A percentile compares a stretch with the other conserved stretches of the same genome.
These are phyloP conservation scores for Trisateles emortualis DNA, from an alignment of 2,888 invertebrate genomes.

Conservation along the genomic window DNA sequence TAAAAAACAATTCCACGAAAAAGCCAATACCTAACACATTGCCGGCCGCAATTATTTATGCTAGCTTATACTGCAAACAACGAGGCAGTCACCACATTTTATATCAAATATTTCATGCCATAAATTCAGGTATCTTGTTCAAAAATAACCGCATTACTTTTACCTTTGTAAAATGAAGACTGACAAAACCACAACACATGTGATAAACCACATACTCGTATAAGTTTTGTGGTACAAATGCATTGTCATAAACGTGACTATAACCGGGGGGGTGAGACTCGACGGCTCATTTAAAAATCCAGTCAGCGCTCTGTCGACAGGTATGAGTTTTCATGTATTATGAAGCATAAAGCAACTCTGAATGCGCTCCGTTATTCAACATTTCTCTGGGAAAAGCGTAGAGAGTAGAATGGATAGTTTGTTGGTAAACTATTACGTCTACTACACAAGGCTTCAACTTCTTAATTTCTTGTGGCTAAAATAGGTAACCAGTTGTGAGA, in stretches of 20 bases:
- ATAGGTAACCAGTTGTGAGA: too few species aligned
- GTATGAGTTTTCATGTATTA: conserved; percentile 49
- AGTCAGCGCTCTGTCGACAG: conserved; percentile 53
- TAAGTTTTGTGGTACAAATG: conserved; percentile 18
- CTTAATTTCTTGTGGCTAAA: too few species aligned
- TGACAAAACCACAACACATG: neutral
- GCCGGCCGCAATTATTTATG: too few species aligned
- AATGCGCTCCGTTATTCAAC: neutral
- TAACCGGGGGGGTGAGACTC: conserved; percentile 39
- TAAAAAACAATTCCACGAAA: too few species aligned
- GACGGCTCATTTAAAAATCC: conserved; percentile 63
- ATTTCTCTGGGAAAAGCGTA: neutral
- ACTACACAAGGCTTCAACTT: too few species aligned
- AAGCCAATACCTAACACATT: too few species aligned
- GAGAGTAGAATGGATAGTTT: neutral
- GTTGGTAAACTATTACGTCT: too few species aligned
- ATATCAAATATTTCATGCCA: neutral
- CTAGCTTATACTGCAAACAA: too few species aligned
- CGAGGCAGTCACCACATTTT: neutral
- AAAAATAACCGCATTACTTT: conserved; percentile 3
- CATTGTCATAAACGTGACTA: conserved; percentile 38
- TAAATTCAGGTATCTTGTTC: neutral
- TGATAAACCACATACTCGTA: conserved; percentile 4
- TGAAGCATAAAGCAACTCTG: conserved; percentile 30
- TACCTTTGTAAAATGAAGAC: conserved; percentile 1